Evolutionary conservation across 1,140 invertebrate species (phyloP).

Genomic region (Drosophila ogumai): DNA sequence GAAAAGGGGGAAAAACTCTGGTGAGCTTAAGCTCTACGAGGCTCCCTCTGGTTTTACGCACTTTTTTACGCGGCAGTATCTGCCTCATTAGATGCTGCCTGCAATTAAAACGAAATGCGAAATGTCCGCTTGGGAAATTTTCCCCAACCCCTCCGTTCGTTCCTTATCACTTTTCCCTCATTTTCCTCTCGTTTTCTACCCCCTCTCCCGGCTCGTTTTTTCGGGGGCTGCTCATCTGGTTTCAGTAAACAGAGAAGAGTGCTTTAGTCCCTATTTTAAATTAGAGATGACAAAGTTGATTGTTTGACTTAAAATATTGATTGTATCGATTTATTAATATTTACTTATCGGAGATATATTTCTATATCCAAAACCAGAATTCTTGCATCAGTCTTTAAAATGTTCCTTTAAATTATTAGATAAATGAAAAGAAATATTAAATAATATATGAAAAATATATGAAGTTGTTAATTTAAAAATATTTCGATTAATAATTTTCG

Average conservation of each 20-base stretch:
- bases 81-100: constrained; percentile 62
- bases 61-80: constrained; percentile 58
- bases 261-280: constrained; percentile 7
- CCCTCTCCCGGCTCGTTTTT: background rate
- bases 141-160: background rate
- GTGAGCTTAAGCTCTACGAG: constrained; percentile 29
- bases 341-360: too few relatives aligned
- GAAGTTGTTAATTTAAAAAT: too few relatives aligned
- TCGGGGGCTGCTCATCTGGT: constrained; percentile 9
- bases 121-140: constrained; percentile 25
- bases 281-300: background rate
- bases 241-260: constrained; percentile 12
- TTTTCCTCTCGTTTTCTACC: background rate
- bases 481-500: background rate
- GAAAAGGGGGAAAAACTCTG: background rate
- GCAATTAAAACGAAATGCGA: constrained; percentile 47
- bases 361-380: background rate
- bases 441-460: background rate
- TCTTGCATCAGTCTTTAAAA: background rate
- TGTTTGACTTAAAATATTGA: too few relatives aligned
- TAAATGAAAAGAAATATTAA: background rate
- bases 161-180: background rate
- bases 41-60: constrained; percentile 54
- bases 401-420: background rate
- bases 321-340: too few relatives aligned